Evolutionary conservation across 2,888 invertebrate species (phyloP), one percentile per base, ranked within the genome.

Genomic region (Cheilosia grossa): DNA sequence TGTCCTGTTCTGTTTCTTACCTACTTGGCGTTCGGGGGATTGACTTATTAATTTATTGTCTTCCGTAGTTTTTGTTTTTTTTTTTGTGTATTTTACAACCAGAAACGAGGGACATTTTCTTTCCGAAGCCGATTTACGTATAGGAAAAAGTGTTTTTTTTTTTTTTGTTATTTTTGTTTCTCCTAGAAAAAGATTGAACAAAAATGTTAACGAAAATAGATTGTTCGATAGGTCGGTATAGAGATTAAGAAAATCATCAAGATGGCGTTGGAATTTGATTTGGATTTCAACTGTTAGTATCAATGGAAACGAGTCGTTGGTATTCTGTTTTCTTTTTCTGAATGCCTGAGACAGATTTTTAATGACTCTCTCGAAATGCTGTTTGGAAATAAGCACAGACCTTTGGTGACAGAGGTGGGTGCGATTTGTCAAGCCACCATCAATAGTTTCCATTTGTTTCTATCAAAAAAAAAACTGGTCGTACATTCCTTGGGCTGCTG

Each of bases 11-110:
- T 15, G 24, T 13, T 44, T 30, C 21, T 61, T 37, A 24, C 24
- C 24, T 27, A 27, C 24, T 27, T 27, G 24, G 10, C 10, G 47
- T 15, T 24, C 49, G 21, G 67, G 37, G 30, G 47, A 63, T 64
- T 70, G 47, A 54, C 69, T 78, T 69, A 24, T 64, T 64, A 56
- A 64, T 56, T 53, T 67, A 51, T 58, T 42, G n/a, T 74, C 37
- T 40, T 42, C 30, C 30, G 49, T 30, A 13, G 2, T 17, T 54
- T 17, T 67, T 44, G 27, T 40, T 42, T 49, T 1, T 24, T 40
- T 33, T 59, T 21, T 40, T n/a, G n/a, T n/a, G n/a, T n/a, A 59
- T 59, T 72, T 51, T 51, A 37, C 58, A 24, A 40, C 58, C 9
- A 17, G 27, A 24, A 5, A 3, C 21, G 21, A 56, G 51, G 61